Conservation (phyloP, 2,113 vertebrate genomes). For the Eudorcas thomsonii region DNA sequence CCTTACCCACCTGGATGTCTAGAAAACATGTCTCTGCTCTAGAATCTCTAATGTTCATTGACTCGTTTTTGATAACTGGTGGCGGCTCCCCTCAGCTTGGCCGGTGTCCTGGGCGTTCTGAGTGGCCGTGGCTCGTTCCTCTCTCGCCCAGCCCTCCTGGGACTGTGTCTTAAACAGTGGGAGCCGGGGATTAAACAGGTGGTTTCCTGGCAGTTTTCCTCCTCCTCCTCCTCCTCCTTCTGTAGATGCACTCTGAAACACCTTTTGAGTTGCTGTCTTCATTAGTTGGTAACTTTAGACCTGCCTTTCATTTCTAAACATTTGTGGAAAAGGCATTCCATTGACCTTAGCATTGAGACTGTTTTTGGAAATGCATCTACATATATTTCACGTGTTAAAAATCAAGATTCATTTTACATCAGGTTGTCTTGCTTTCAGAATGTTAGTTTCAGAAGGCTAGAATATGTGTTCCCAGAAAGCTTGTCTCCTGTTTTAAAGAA, state of each 20-base stretch:
- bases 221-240: not conserved
- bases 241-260: not conserved
- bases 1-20: not conserved
- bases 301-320: not conserved
- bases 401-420: not conserved
- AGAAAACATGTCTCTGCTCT: not conserved
- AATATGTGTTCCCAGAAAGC: not conserved
- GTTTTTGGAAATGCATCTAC: not conserved
- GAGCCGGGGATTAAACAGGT: not conserved
- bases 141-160: not conserved
- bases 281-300: not conserved
- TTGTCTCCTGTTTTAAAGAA: slow-evolving; percentile 1
- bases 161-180: not conserved
- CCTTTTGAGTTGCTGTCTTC: not conserved
- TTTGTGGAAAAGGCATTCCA: not conserved
- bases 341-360: not conserved
- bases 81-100: not conserved
- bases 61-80: not conserved
- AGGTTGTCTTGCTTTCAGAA: slow-evolving; percentile 9
- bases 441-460: slow-evolving; percentile 17
- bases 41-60: not conserved
- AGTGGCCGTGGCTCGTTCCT: not conserved
- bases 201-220: not conserved
- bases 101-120: not conserved
- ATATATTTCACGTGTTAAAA: not conserved